Base-by-base conservation (phyloP, 2,797 vertebrate genomes). In the Neosilurus hyrtlii region DNA sequence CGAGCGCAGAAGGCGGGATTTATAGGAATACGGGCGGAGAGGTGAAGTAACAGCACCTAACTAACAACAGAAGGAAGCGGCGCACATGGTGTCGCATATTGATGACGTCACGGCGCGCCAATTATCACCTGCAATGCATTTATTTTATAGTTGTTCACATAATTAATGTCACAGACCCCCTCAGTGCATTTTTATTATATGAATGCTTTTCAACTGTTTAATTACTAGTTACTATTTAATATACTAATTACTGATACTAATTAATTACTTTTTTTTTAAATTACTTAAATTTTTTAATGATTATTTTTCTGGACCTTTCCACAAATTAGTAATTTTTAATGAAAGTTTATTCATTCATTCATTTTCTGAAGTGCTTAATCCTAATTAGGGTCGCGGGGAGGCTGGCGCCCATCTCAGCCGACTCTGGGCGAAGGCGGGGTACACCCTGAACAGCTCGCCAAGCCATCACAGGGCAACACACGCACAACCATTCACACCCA, bases 61-160 rank as follows among this genome's bases (percentile, higher is more conserved):
- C 22, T 5, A 77, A 20, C 0, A 22, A 54, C 62, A 54, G 24
- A 52, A 66, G 61, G 70, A 66, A 49, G 52, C 71, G 10, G 68
- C 66, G 2, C 56, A 59, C 37, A 56, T 76, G 12, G 62, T 20
- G 86, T 83, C 85, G 67, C 84, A n/a, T 63, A 12, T 61, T 54
- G 4, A 81, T 1, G 15, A 26, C 85, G 85, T 87, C 86, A 87
- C 72, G 4, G 0, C 14, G 6, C 63, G 74, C 52, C 83, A 15
- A 37, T 63, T 70, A 20, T 51, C 9, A 61, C 26, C 12, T 79
- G 37, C 68, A 49, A 10, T 8, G 54, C 68, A 86, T 80, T 37
- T 68, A 15, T 9, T 26, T 62, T 43, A 49, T 35, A 37, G 43
- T 5, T 18, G 9, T 59, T 12, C 8, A 61, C 0, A 73, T 22